Evolutionary conservation across 2,113 vertebrate species (phyloP), one percentile per base, ranked within the genome.

Genomic region (Epinephelus lanceolatus): DNA sequence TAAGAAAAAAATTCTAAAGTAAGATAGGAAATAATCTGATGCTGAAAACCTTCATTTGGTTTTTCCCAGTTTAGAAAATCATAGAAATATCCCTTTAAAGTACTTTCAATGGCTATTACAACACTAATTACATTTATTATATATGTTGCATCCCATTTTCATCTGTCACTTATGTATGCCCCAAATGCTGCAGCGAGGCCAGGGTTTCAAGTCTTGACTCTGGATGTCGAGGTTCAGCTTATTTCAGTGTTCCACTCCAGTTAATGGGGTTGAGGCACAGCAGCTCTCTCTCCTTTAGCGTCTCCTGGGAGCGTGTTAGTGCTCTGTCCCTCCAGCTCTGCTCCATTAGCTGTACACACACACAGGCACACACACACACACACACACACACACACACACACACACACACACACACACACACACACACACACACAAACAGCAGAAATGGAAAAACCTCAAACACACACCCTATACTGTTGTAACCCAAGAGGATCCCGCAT

Each of bases 241-340:
- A 94, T 91, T 94, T 94, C 65, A 95, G 86, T 4, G 94, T 95
- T 81, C 93, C 90, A 82, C 93, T 96, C 95, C 94, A 95, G 93
- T 95, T 95, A 83, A 96, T 94, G 81, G 94, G 95, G 88, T 95
- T 95, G 78, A 94, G 91, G 60, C 84, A 71, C 45, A 95, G 94
- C 85, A 94, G 86, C 77, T 94, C 87, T 88, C 93, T 83, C 78
- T 96, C 94, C 72, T 75, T 89, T 75, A 93, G 76, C 14, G 78
- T 87, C 91, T 95, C 94, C 86, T 91, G 90, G 77, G 94, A 95
- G 37, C 89, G 92, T 11, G 81, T 94, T 80, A 94, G 86, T 74
- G 89, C 91, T 87, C 87, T 92, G 87, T 94, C 91, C 83, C 87
- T 93, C 94, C 95, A 95, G 60, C 85, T 87, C 86, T 91, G 89